phyloP scores from a whole-genome alignment of 2,888 invertebrate species.

The Agrypnus murinus region DNA sequence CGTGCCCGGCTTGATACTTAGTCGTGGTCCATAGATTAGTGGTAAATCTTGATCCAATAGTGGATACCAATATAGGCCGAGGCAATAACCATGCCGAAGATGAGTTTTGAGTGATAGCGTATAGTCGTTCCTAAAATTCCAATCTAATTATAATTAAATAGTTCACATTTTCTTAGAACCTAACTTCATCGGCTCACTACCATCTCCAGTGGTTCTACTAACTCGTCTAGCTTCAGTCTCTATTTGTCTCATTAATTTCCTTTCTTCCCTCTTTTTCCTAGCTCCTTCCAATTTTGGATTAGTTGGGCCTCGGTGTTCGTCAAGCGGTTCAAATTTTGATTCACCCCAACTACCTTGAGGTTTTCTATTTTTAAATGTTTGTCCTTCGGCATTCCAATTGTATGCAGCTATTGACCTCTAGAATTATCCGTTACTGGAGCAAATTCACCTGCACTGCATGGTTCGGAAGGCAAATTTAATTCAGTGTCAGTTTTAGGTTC shows the following conservation, averaged over 20 bases:
- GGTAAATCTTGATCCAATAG: no score
- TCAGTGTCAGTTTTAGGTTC: constrained; percentile 82
- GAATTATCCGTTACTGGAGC: constrained; percentile 62
- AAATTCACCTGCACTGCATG: constrained; percentile 75
- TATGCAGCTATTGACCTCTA: constrained; percentile 49
- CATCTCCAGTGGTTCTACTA: constrained; percentile 70
- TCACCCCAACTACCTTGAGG: constrained; percentile 82
- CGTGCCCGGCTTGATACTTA: no score
- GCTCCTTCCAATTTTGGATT: constrained; percentile 84
- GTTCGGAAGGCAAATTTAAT: constrained; percentile 76
- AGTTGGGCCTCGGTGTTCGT: constrained; percentile 69
- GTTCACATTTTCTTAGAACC: constrained; percentile 76
- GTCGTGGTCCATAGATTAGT: no score
- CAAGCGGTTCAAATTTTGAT: constrained; percentile 86
- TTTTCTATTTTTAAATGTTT: constrained; percentile 65
- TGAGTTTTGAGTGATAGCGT: no score
- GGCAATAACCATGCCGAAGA: no score
- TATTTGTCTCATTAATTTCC: constrained; percentile 87
- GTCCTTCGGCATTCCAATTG: constrained; percentile 35
- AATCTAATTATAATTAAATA: neutral
- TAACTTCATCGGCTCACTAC: constrained; percentile 80
- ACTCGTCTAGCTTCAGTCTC: constrained; percentile 90
- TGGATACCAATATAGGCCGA: no score
- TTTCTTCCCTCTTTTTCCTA: constrained; percentile 89
- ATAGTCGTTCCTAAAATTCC: no score